Evolutionary conservation across 2,113 vertebrate species (phyloP), one percentile per base, ranked within the genome.

Genomic region (Scomber japonicus): DNA sequence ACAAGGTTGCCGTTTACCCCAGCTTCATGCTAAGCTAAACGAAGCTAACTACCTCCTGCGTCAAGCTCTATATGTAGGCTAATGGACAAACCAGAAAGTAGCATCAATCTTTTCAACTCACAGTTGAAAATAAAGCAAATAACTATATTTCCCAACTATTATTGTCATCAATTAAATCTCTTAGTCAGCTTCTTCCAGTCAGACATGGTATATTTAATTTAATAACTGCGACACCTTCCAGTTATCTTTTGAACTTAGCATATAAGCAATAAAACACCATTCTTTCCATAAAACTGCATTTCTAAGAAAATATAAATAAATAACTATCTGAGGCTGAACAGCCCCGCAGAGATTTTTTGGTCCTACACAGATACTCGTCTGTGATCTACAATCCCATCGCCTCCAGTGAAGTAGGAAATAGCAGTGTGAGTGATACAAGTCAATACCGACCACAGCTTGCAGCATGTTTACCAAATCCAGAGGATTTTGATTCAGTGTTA

Each of bases 371-470:
- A 78, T 45, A 24, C 10, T 68, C 0, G 0, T 60, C 70, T 75
- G 62, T 62, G 75, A 87, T 85, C 72, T 70, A 82, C 79, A 80
- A 71, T 60, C 49, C 51, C 57, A 64, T 75, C 21, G 55, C 83
- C 78, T 70, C 17, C 13, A 13, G 80, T 61, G 55, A 55, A 71
- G 76, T 48, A 73, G 71, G 63, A 87, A 86, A 90, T 72, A 88
- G 73, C 86, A 21, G 31, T 40, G 78, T 14, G 72, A 61, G 62
- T 66, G 78, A 88, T 75, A 69, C 44, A 68, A 75, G 73, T 89
- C 86, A 68, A 87, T 89, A 79, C 74, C 2, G 48, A 71, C 64
- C 61, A 53, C 12, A 49, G 81, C 60, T 45, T n/a, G 57, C 60
- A 78, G 72, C 24, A 0, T 75, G 72, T 83, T 82, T 67, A 70